Conservation (phyloP, 2,113 vertebrate genomes). For the Anoura caudifer region DNA sequence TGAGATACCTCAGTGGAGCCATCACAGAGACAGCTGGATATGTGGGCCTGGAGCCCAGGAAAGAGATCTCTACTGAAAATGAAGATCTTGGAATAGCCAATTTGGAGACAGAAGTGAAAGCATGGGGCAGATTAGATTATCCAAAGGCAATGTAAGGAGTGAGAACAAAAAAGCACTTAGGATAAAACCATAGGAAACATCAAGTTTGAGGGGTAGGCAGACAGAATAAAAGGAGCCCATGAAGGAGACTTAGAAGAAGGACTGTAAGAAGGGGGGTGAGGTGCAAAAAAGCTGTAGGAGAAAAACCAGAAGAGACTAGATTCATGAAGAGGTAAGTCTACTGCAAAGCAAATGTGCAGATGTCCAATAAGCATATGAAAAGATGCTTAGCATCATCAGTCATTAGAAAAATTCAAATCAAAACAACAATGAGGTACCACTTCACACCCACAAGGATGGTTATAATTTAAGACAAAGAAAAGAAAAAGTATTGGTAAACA, state of each 20-base stretch:
- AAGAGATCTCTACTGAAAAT: constrained; percentile 20
- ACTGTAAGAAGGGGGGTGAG: neutral
- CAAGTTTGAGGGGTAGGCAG: neutral
- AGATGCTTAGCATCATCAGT: neutral
- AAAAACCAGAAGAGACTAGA: neutral
- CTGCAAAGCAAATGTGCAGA: neutral
- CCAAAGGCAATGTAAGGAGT: neutral
- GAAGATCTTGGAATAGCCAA: constrained; percentile 34
- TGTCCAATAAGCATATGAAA: neutral
- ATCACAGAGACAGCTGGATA: constrained; percentile 39
- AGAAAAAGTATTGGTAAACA: neutral
- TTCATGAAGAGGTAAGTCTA: neutral
- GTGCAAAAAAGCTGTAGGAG: neutral
- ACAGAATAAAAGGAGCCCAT: neutral
- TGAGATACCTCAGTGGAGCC: constrained; percentile 24
- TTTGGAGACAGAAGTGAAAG: constrained; percentile 27
- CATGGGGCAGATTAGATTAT: constrained; percentile 46
- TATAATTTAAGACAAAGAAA: neutral
- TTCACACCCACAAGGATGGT: neutral
- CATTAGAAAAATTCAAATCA: constrained; percentile 49
- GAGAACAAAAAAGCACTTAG: neutral
- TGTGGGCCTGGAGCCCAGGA: constrained; percentile 39
- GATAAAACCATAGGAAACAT: neutral
- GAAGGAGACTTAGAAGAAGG: neutral
- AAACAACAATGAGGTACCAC: constrained; percentile 12